These are phyloP conservation scores for Parasteatoda lunata DNA, from an alignment of 2,888 invertebrate species.

Conservation along the genomic window DNA sequence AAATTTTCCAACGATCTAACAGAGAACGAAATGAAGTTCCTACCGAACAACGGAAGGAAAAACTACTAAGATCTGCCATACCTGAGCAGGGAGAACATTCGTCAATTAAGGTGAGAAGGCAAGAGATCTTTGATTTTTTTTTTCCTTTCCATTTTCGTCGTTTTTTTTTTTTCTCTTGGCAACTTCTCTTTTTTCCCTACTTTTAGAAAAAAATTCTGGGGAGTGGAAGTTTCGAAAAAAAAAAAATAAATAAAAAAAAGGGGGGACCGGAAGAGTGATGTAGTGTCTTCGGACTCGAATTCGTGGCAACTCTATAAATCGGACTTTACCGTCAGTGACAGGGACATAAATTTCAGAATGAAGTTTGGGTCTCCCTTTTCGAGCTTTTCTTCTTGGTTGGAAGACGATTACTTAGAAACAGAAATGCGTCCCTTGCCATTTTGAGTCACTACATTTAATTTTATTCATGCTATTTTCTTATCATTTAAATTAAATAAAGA, in stretches of 20 bases:
- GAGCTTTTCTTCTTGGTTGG: slow-evolving; percentile 7
- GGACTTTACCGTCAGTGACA: slow-evolving; percentile 65
- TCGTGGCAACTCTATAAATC: slow-evolving; percentile 67
- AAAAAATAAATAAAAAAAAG: background rate
- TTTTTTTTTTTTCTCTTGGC: slow-evolving; percentile 8
- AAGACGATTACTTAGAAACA: background rate
- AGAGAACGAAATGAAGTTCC: background rate
- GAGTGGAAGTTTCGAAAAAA: slow-evolving; percentile 9
- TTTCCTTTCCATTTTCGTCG: background rate
- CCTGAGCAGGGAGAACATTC: slow-evolving; percentile 40
- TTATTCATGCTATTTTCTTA: no score
- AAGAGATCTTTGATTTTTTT: slow-evolving; percentile 28
- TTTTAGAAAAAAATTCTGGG: slow-evolving; percentile 22
- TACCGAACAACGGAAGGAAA: slow-evolving; percentile 6
- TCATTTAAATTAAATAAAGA: no score
- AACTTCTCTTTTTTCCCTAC: slow-evolving; percentile 14
- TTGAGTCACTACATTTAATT: slow-evolving; percentile 23
- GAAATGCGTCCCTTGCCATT: slow-evolving; percentile 39
- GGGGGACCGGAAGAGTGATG: slow-evolving; percentile 37
- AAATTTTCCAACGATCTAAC: slow-evolving; percentile 50
- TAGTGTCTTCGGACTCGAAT: slow-evolving; percentile 64
- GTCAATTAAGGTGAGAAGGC: slow-evolving; percentile 61
- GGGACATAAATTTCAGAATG: slow-evolving; percentile 66
- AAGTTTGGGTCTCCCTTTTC: slow-evolving; percentile 22
- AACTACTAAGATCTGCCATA: slow-evolving; percentile 41